phyloP scores from a whole-genome alignment of 2,888 invertebrate genomes.

The Cheilosia vulpina region DNA sequence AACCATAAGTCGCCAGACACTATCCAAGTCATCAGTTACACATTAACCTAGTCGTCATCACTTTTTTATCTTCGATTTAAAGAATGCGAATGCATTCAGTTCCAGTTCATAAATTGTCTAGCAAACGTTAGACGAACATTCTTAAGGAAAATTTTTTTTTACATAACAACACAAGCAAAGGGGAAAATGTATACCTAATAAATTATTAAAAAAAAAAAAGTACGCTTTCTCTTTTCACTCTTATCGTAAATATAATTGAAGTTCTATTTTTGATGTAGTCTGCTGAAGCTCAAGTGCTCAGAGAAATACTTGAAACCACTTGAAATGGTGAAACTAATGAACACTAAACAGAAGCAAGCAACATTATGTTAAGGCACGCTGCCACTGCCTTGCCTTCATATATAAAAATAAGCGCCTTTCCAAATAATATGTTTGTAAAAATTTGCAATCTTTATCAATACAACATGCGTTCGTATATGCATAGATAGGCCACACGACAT shows the following conservation, averaged over 20 bases:
- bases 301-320: slow-evolving; percentile 57
- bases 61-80: too few species aligned
- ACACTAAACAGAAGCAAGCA: slow-evolving; percentile 59
- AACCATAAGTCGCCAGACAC: too few species aligned
- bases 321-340: slow-evolving; percentile 63
- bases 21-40: too few species aligned
- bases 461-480: background rate
- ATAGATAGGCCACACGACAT: slow-evolving; percentile 52
- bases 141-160: background rate
- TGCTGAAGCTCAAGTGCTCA: slow-evolving; percentile 39
- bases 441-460: slow-evolving; percentile 36
- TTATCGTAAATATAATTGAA: slow-evolving; percentile 58
- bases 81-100: background rate
- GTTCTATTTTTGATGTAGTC: slow-evolving; percentile 67
- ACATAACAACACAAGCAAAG: background rate
- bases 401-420: slow-evolving; percentile 41
- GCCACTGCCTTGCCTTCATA: slow-evolving; percentile 18
- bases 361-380: slow-evolving; percentile 58
- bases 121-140: background rate
- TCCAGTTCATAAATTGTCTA: slow-evolving; percentile 14
- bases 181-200: background rate
- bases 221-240: slow-evolving; percentile 6
- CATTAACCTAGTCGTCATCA: too few species aligned
- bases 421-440: slow-evolving; percentile 45
- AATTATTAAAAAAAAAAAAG: slow-evolving; percentile 24